Evolutionary conservation across 2,797 vertebrate species (phyloP), one percentile per base, ranked within the genome.

Genomic region (Coregonus sp.): DNA sequence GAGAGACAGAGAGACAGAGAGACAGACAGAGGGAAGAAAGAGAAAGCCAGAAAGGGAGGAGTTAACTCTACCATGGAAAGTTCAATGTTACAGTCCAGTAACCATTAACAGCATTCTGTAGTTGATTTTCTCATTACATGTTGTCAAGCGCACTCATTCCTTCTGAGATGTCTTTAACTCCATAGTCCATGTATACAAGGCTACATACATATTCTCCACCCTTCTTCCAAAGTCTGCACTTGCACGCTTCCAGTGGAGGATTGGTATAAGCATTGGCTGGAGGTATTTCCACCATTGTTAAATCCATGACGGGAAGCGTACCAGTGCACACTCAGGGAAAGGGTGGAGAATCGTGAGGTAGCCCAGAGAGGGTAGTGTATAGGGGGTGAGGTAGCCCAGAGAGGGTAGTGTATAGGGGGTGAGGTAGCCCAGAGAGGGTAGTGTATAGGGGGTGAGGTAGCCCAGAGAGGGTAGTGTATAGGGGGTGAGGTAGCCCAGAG

Each of bases 71-170:
- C 20, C 2, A 73, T 29, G 31, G 70, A 40, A 33, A 25, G 75
- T 56, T n/a, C 9, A 20, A 70, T 25, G 6, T 5, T 33, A 79
- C 14, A 67, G 63, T 72, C 14, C 78, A 65, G 63, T 75, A 76
- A 80, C 29, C 29, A 83, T 79, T 65, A 78, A 76, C 70, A 59
- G 29, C 40, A 14, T 40, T 3, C 31, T 63, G 69, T 70, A 25
- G 0, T 4, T 70, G 0, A 76, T 80, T 86, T 47, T 67, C 20
- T 69, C 1, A 11, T 33, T 9, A 80, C 3, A 70, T 52, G 5
- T 12, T 71, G 20, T 66, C 31, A 11, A 75, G 50, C 67, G 1
- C 61, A 74, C 72, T 78, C 12, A 82, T 82, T n/a, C 86, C 82
- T 74, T 71, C 40, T 11, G 40, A 47, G 40, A 47, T 47, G 40